Conservation (phyloP, 2,113 vertebrate species). For the Morone saxatilis region DNA sequence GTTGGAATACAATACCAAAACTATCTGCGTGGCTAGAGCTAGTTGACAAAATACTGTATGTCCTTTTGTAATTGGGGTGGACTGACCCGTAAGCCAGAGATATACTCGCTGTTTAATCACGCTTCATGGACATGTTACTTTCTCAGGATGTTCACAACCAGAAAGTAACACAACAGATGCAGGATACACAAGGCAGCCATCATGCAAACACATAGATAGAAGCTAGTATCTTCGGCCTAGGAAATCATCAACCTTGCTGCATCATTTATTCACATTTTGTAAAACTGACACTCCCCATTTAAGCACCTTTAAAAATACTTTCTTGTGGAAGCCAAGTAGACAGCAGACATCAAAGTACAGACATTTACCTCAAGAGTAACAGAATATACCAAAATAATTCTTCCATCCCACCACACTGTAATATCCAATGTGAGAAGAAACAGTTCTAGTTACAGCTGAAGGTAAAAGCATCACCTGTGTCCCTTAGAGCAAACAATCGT, state of each 20-base stretch:
- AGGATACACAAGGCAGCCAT: too few relatives aligned
- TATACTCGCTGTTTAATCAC: too few relatives aligned
- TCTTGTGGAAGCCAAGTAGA: slow-evolving; percentile 21
- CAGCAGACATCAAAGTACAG: slow-evolving; percentile 53
- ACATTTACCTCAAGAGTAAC: slow-evolving; percentile 34
- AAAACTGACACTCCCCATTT: slow-evolving; percentile 7
- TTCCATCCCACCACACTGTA: slow-evolving; percentile 18
- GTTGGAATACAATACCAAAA: not conserved
- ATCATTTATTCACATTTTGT: slow-evolving; percentile 7
- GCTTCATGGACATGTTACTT: too few relatives aligned
- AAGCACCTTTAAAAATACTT: slow-evolving; percentile 33
- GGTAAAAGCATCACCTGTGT: slow-evolving; percentile 54
- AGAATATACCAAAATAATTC: slow-evolving; percentile 36
- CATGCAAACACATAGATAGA: too few relatives aligned
- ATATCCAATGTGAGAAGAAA: slow-evolving; percentile 31
- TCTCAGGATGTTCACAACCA: too few relatives aligned
- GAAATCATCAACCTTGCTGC: slow-evolving; percentile 4
- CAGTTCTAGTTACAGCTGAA: slow-evolving; percentile 21
- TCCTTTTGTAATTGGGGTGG: slow-evolving; percentile 2
- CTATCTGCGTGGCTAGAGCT: not conserved
- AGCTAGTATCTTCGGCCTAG: too few relatives aligned
- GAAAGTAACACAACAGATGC: too few relatives aligned
- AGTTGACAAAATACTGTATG: not conserved
- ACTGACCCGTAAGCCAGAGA: not conserved
- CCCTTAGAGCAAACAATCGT: slow-evolving; percentile 7